Conservation (phyloP, 2,888 invertebrate species). For the Hoplodrina ambigua region DNA sequence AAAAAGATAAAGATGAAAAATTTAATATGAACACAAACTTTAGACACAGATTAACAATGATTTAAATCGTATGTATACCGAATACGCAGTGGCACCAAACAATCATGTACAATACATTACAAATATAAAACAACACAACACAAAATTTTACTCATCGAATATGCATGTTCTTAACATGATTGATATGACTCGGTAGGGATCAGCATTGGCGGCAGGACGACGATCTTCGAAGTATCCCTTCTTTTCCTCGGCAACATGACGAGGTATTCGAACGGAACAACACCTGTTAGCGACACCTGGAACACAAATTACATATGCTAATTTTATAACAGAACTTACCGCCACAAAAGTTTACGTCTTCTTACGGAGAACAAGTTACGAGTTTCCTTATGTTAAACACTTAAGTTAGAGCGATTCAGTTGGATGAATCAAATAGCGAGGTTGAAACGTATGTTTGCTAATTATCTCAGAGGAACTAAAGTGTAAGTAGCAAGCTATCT, state of each 20-base stretch:
- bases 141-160: slow-evolving; percentile 92
- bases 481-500: not conserved
- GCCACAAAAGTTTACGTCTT: slow-evolving; percentile 8
- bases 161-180: slow-evolving; percentile 95
- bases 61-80: not conserved
- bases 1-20: slow-evolving; percentile 6
- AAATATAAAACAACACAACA: not conserved
- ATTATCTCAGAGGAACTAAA: too few species aligned
- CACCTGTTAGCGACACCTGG: slow-evolving; percentile 97
- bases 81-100: not conserved
- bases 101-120: not conserved
- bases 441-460: not conserved
- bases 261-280: slow-evolving; percentile 97
- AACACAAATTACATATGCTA: slow-evolving; percentile 31
- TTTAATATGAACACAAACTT: slow-evolving; percentile 31
- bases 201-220: slow-evolving; percentile 97
- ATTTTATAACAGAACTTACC: slow-evolving; percentile 19
- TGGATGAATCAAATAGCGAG: not conserved
- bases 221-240: slow-evolving; percentile 98
- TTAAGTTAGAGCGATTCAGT: slow-evolving; percentile 4
- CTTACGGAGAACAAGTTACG: not conserved
- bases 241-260: slow-evolving; percentile 97
- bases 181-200: slow-evolving; percentile 96
- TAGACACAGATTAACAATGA: slow-evolving; percentile 5
- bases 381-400: slow-evolving; percentile 5